Evolutionary conservation across 2,113 vertebrate species (phyloP), one percentile per base, ranked within the genome.

Genomic region (Pampusana beccarii): DNA sequence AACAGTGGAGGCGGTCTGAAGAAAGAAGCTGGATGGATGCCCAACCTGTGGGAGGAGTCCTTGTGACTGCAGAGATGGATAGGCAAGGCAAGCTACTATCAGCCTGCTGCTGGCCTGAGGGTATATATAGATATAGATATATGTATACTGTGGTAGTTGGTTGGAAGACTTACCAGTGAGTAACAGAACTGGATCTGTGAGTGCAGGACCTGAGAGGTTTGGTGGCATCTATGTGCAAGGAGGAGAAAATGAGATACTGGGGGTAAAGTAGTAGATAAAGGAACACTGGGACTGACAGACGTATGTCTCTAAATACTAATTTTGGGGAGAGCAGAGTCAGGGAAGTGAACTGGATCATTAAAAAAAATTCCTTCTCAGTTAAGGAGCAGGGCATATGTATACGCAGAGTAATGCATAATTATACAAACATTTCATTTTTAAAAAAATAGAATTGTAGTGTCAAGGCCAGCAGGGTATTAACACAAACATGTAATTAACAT

Each of bases 271-370:
- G 11, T 20, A 64, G 56, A 25, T 34, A 58, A 56, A 80, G 48
- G 23, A 80, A 31, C 25, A 23, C 13, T 0, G 3, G 17, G 14
- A 4, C 29, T 64, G 29, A 40, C 25, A n/a, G 38, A 28, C 2
- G 2, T 6, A 24, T 36, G 38, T 48, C 25, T 72, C 18, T 7
- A 84, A 70, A 50, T 44, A 15, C 33, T 70, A 5, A 34, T 74
- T 80, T 69, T 64, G 16, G 50, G 70, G 50, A 65, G 4, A 42
- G 36, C n/a, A 64, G 42, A 57, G 56, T 53, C 70, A 81, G 51
- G 46, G 58, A 66, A 56, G 17, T n/a, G 40, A 66, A 26, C 28
- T 31, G 17, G 31, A 10, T 58, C 20, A 65, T 48, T 38, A 33
- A 44, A 62, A 75, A 75, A n/a, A 48, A 67, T 11, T 31, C 4